Evolutionary conservation across 1,140 invertebrate species (phyloP), one percentile per base, ranked within the genome.

Genomic region (Rhyzopertha dominica): DNA sequence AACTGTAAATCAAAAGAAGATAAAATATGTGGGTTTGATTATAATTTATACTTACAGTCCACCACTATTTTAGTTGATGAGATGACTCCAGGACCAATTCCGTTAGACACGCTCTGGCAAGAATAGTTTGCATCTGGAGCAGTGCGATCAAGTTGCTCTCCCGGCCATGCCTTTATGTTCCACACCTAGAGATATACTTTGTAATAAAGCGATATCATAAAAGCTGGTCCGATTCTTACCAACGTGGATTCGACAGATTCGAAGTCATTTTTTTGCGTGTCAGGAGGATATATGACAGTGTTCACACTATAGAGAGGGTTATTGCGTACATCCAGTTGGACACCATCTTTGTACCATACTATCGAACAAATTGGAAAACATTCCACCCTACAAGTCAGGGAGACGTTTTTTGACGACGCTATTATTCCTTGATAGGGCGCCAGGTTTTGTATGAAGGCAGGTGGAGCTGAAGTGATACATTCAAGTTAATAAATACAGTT

Each of bases 331-430:
- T 84, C 74, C 41, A 87, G 79, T 0, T 74, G 68, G 2, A 69
- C 63, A 4, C 79, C 82, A 58, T 90, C 80, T 62, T 86, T 90
- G 32, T 81, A 73, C 91, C 91, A 95, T 9, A 80, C 73, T 29
- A 95, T 82, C 22, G 80, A 77, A 65, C 90, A 94, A 8, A 85
- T 71, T 0, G 90, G 90, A 4, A 81, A 86, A 63, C 90, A 94
- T 62, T 95, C 90, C 14, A 94, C 85, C 51, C 86, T 80, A 64
- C 90, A 95, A 4, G 84, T 84, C 7, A 93, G 74, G 37, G 78
- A 87, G 28, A 91, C 83, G 57, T 85, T 81, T 76, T 73, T 8
- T 78, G 77, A 43, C 10, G 53, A 58, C 81, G 84, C 64, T 81
- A 84, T 7, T 85, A 73, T 16, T 78, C 85, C n/a, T 87, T 89